Evolutionary conservation across 1,140 invertebrate species (phyloP), one percentile per base, ranked within the genome.

Genomic region (Drosophila nasuta): DNA sequence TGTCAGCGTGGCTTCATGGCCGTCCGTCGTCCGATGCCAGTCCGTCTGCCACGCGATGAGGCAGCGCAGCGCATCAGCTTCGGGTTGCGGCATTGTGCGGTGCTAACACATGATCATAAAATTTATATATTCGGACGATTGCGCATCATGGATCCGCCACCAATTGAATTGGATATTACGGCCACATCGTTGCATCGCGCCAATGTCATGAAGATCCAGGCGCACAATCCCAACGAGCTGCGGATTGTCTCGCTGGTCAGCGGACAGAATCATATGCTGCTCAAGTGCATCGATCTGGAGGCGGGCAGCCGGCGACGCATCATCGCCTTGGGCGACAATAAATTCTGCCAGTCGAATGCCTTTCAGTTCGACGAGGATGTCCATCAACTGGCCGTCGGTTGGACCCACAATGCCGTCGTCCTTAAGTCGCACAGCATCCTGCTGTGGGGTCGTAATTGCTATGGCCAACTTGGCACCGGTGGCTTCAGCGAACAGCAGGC

Each of bases 401-500:
- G 96, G 96, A 96, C 95, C 0, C 96, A 97, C 90, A 94, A 94
- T 85, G 94, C 95, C 7, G 92, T 94, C 1, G 92, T 96, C 67
- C 93, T 94, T 2, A 93, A 93, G 52, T 93, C 94, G 81, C 95
- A 95, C 13, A 92, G 93, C 56, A 81, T 97, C 13, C 93, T 95
- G 30, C 93, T 94, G 1, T 98, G 96, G 96, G 97, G 97, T 11
- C 94, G 96, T 92, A 97, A 97, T 91, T 95, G 94, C 77, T 97
- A 97, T 93, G 96, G 96, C 3, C 96, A 97, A 91, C 90, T 96
- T 52, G 95, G 95, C 1, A 88, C 63, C 7, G 75, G 81, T 5
- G 41, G 41, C 1, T 72, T 90, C 1, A 81, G 68, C 17, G 72
- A 77, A 5, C 82, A 87, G 15, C 72, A 81, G 28, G 83, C 89